Evolutionary conservation across 2,113 vertebrate genomes (phyloP).

Genomic region (Hippocampus mohnikei): DNA sequence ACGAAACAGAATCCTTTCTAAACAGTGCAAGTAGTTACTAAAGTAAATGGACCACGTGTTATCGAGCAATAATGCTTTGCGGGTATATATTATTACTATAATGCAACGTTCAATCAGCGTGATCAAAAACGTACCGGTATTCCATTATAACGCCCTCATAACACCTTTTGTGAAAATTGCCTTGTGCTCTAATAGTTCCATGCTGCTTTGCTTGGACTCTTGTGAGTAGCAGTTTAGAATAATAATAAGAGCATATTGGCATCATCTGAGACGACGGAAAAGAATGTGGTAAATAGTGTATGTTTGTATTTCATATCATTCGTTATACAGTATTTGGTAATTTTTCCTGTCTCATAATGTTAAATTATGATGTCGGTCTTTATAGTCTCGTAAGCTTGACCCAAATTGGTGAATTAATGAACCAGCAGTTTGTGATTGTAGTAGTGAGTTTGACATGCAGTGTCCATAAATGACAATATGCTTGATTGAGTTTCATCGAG

Average conservation of each 20-base stretch:
- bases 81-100: too few relatives aligned
- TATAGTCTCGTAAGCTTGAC: neutral
- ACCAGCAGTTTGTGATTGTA: neutral
- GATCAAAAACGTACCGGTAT: too few relatives aligned
- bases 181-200: neutral
- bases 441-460: too few relatives aligned
- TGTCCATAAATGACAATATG: too few relatives aligned
- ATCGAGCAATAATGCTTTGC: neutral
- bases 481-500: neutral
- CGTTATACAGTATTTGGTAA: neutral
- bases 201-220: neutral
- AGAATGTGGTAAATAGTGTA: neutral
- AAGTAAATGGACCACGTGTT: neutral
- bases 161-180: neutral
- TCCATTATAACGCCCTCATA: neutral
- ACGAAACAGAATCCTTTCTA: neutral
- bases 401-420: neutral
- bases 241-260: too few relatives aligned
- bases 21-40: neutral
- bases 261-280: too few relatives aligned
- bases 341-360: neutral
- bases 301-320: neutral
- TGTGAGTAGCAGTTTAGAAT: too few relatives aligned
- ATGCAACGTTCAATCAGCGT: neutral
- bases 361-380: neutral